Evolutionary conservation across 2,888 invertebrate genomes (phyloP).

Genomic region (Salticus scenicus): DNA sequence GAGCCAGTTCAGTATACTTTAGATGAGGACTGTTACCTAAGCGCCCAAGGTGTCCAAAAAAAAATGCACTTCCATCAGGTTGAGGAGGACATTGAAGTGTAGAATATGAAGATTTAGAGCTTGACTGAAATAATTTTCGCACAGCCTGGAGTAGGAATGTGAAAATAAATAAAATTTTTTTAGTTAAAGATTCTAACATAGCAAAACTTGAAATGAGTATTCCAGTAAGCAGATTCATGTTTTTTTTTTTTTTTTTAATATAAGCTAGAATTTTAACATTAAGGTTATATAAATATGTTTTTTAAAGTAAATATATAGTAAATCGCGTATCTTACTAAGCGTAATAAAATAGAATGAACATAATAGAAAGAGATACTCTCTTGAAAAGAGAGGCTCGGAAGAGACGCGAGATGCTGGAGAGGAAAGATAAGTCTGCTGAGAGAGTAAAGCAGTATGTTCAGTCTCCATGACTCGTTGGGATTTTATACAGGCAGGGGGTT

Average conservation of each 20-base stretch:
- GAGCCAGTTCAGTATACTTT: constrained; percentile 85
- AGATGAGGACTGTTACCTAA: constrained; percentile 84
- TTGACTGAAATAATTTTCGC: neutral
- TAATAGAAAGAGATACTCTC: too few species aligned
- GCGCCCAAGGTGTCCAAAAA: constrained; percentile 88
- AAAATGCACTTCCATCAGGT: too few species aligned
- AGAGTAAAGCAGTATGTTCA: neutral
- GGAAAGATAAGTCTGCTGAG: neutral
- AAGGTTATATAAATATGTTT: too few species aligned
- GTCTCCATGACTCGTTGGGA: constrained; percentile 13
- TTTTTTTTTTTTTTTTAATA: too few species aligned
- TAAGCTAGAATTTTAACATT: too few species aligned
- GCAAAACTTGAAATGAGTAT: too few species aligned
- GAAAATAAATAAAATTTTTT: neutral
- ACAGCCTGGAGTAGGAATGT: neutral
- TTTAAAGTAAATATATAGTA: too few species aligned
- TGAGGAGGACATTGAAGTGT: neutral
- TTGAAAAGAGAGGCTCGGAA: neutral
- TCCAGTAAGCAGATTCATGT: too few species aligned
- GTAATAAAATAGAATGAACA: too few species aligned
- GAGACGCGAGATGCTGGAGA: neutral
- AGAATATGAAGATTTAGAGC: too few species aligned
- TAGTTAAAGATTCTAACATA: too few species aligned
- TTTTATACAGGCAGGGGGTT: constrained; percentile 53
- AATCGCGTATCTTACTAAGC: too few species aligned